Conservation (phyloP, 2,113 vertebrate species). For the Malurus melanocephalus region DNA sequence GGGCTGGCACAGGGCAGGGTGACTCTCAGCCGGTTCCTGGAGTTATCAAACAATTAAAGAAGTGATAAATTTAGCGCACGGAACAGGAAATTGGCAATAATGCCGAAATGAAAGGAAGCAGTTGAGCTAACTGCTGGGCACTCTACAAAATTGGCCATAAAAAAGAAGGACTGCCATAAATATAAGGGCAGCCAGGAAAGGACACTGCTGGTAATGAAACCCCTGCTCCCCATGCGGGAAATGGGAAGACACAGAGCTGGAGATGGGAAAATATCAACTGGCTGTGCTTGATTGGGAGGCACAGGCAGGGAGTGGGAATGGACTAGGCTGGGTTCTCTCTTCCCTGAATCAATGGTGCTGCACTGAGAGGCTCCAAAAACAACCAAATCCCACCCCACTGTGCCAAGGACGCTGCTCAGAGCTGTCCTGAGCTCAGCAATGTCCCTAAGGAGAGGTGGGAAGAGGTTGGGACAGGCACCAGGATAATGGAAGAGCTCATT, state of each 20-base stretch:
- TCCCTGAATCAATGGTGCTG: background rate
- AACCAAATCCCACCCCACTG: accelerated
- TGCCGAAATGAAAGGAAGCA: slow-evolving; percentile 47
- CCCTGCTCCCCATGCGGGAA: slow-evolving; percentile 8
- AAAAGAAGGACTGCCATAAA: slow-evolving; percentile 56
- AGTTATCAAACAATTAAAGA: slow-evolving; percentile 60
- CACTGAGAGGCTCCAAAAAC: background rate
- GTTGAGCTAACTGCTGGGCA: slow-evolving; percentile 55
- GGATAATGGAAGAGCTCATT: background rate
- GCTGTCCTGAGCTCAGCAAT: background rate
- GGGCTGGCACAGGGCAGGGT: background rate
- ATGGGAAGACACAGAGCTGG: background rate
- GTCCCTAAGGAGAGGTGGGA: background rate
- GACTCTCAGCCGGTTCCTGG: background rate
- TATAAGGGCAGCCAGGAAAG: slow-evolving; percentile 30
- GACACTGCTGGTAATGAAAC: slow-evolving; percentile 48
- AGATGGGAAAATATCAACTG: background rate
- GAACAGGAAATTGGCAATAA: slow-evolving; percentile 62
- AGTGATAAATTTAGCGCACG: slow-evolving; percentile 45
- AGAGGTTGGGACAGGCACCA: background rate
- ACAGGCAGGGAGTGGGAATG: accelerated
- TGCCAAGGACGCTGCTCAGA: background rate
- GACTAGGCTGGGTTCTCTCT: background rate
- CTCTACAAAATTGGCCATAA: slow-evolving; percentile 59
- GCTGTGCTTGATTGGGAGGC: background rate